Evolutionary conservation across 2,113 vertebrate genomes (phyloP).

Genomic region (Pelvicachromis taeniatus): DNA sequence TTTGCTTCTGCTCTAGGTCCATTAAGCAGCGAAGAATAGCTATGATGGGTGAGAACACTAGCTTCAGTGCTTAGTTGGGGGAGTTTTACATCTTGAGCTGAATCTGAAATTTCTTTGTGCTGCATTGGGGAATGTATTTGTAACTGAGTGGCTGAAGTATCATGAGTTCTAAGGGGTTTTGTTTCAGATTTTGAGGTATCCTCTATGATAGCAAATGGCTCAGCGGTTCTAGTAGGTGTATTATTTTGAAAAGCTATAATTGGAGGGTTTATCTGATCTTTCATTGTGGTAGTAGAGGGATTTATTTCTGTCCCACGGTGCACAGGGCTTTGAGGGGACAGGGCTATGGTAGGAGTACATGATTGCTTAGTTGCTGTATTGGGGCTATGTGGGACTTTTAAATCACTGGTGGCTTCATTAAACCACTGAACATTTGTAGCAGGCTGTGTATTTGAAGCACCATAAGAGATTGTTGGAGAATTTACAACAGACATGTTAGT

Average conservation of each 20-base stretch:
- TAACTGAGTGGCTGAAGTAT: neutral
- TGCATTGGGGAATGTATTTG: conserved; percentile 7
- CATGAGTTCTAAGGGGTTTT: neutral
- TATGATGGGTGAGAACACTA: neutral
- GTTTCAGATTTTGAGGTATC: neutral
- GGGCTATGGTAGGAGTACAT: neutral
- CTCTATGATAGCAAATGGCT: neutral
- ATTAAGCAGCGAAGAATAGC: neutral
- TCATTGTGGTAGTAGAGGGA: neutral
- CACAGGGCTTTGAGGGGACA: neutral
- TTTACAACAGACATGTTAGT: neutral
- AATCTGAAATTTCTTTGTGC: neutral
- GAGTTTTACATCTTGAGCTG: neutral
- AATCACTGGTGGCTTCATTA: neutral
- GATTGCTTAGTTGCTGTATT: neutral
- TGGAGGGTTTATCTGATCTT: neutral
- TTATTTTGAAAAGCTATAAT: neutral
- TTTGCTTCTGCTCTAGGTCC: neutral
- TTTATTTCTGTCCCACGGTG: neutral
- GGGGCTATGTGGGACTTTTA: neutral
- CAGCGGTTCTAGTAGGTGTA: neutral
- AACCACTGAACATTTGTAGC: neutral
- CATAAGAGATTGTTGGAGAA: neutral
- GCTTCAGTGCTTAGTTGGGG: neutral
- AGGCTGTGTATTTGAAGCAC: neutral